These are phyloP conservation scores for Prunella himalayana DNA, from an alignment of 2,113 vertebrate genomes.

Conservation along the genomic window DNA sequence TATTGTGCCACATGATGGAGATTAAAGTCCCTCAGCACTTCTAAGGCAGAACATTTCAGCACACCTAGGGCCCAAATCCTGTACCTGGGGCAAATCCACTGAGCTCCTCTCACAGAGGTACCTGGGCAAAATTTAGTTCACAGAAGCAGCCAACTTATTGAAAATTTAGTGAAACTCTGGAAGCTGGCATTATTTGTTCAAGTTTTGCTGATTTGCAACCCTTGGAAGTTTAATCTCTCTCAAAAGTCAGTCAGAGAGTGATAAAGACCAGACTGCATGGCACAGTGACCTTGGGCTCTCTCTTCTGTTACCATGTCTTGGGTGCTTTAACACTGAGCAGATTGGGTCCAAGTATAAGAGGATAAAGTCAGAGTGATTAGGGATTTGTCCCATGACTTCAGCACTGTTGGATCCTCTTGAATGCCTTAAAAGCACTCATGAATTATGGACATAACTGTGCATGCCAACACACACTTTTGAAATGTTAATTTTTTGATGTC, in stretches of 20 bases:
- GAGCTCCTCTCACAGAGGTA: neutral
- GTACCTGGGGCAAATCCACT: neutral
- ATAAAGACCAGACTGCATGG: neutral
- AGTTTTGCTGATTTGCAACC: neutral
- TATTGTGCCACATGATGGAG: neutral
- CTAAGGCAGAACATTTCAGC: neutral
- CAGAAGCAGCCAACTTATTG: neutral
- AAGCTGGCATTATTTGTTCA: neutral
- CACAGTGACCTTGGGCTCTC: slow-evolving; percentile 7
- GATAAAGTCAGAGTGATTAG: slow-evolving; percentile 47
- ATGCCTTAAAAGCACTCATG: neutral
- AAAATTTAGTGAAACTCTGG: neutral
- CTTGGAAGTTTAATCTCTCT: neutral
- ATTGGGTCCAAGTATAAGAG: slow-evolving; percentile 37
- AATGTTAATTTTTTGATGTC: neutral
- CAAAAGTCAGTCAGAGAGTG: neutral
- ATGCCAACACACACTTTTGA: neutral
- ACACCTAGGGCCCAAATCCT: neutral
- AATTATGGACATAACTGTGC: neutral
- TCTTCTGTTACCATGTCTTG: neutral
- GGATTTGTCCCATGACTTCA: slow-evolving; percentile 48
- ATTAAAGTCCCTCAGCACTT: neutral
- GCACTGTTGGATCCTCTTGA: neutral
- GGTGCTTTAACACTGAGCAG: slow-evolving; percentile 28
- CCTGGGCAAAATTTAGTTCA: neutral